phyloP scores from a whole-genome alignment of 35 echinoderm and acorn worm genomes.

The Ophiothrix spiculata region DNA sequence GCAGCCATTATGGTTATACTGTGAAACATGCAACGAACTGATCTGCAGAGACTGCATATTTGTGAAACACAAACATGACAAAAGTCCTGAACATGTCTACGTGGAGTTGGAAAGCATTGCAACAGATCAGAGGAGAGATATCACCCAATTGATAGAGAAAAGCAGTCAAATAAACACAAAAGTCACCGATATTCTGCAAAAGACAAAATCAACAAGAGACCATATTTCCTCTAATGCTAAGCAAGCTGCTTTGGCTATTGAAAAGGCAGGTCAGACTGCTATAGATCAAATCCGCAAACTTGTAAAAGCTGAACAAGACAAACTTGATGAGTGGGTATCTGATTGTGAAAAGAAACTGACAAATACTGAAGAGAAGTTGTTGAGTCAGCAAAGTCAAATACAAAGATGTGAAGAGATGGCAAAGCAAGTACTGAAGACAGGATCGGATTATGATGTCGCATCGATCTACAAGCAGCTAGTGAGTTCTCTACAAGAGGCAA shows the following conservation, averaged over 20 bases:
- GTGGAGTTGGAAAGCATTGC: background rate
- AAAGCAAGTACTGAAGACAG: background rate
- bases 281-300: background rate
- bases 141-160: background rate
- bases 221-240: background rate
- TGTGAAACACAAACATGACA: background rate
- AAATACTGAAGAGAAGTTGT: background rate
- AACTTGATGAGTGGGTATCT: background rate
- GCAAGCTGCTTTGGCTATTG: background rate
- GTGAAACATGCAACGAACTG: conserved; percentile 20
- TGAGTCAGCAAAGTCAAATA: background rate
- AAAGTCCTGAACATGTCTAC: conserved; percentile 7
- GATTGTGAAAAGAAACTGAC: background rate
- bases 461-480: background rate
- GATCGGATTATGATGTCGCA: background rate
- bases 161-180: background rate
- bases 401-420: background rate
- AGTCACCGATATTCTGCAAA: background rate
- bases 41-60: conserved; percentile 8
- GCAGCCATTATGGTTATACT: background rate
- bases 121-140: background rate
- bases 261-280: background rate
- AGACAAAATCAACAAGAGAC: background rate
- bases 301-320: background rate
- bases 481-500: background rate